Conservation (phyloP, 2,113 vertebrate species). For the Pseudopodoces humilis region DNA sequence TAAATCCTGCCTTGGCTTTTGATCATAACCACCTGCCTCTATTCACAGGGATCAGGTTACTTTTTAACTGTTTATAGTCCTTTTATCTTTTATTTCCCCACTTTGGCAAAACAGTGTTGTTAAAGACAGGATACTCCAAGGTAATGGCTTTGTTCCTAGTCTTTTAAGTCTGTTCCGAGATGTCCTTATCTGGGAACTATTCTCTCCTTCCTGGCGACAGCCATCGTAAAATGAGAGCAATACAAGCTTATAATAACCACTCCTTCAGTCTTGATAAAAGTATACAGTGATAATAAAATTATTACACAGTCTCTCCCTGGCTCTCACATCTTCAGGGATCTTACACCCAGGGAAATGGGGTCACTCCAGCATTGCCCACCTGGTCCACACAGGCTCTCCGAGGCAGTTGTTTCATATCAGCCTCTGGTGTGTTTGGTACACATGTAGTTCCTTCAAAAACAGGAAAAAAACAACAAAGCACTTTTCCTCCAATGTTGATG, state of each 20-base stretch:
- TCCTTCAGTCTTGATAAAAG: conserved; percentile 1
- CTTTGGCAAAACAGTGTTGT: conserved; percentile 22
- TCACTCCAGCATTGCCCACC: neutral
- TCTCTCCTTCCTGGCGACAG: conserved; percentile 37
- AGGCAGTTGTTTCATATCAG: fast-evolving
- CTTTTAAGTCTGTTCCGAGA: conserved; percentile 30
- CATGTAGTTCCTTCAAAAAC: neutral
- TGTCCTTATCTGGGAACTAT: conserved; percentile 50
- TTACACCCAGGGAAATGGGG: neutral
- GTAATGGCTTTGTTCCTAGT: conserved; percentile 27
- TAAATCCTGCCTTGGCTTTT: conserved; percentile 52
- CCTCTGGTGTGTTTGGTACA: neutral
- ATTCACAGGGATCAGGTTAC: conserved; percentile 45
- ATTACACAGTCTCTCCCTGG: neutral
- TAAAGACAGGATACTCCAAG: conserved; percentile 44
- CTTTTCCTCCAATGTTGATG: neutral
- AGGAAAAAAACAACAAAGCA: fast-evolving
- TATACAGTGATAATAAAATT: neutral
- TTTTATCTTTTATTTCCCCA: conserved; percentile 59
- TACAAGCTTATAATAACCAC: neutral
- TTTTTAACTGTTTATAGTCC: conserved; percentile 57
- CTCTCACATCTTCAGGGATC: neutral
- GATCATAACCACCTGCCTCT: conserved; percentile 46
- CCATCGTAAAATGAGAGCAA: conserved; percentile 19
- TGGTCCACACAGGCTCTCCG: neutral